Evolutionary conservation across 1,140 invertebrate species (phyloP).

Genomic region (Penaeus chinensis): DNA sequence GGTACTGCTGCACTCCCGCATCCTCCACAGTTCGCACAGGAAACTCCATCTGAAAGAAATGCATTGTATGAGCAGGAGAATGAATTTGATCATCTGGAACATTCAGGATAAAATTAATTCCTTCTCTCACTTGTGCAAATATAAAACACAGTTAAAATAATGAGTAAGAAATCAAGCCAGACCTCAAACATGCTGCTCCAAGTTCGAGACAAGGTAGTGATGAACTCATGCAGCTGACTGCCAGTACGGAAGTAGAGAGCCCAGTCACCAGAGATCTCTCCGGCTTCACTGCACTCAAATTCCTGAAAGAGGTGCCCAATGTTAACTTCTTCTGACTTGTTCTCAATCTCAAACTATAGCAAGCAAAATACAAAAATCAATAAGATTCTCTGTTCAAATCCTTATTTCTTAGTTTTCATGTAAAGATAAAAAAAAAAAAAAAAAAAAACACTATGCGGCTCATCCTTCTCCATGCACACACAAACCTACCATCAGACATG

Average conservation of each 20-base stretch:
- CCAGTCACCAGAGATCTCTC: slow-evolving; percentile 59
- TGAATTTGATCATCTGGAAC: not conserved
- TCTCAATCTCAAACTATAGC: not conserved
- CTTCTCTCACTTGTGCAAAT: not conserved
- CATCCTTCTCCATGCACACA: no score
- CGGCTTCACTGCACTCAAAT: slow-evolving; percentile 57
- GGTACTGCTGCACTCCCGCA: slow-evolving; percentile 58
- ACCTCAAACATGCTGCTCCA: slow-evolving; percentile 48
- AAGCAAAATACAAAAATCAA: not conserved
- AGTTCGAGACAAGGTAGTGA: slow-evolving; percentile 37
- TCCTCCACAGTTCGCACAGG: slow-evolving; percentile 45
- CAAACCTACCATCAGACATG: slow-evolving; percentile 45
- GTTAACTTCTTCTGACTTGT: not conserved
- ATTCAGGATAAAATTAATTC: no score
- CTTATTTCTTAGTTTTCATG: no score
- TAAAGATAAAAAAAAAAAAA: no score
- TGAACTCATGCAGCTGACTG: slow-evolving; percentile 52
- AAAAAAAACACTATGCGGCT: no score
- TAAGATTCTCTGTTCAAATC: no score
- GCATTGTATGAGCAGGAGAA: not conserved
- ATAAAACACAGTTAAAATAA: not conserved
- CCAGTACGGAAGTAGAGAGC: slow-evolving; percentile 57
- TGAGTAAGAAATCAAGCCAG: not conserved
- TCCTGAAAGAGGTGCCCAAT: slow-evolving; percentile 7
- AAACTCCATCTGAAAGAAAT: slow-evolving; percentile 47